phyloP scores from a whole-genome alignment of 1,140 invertebrate species.

The Aphelinus atriplicis region DNA sequence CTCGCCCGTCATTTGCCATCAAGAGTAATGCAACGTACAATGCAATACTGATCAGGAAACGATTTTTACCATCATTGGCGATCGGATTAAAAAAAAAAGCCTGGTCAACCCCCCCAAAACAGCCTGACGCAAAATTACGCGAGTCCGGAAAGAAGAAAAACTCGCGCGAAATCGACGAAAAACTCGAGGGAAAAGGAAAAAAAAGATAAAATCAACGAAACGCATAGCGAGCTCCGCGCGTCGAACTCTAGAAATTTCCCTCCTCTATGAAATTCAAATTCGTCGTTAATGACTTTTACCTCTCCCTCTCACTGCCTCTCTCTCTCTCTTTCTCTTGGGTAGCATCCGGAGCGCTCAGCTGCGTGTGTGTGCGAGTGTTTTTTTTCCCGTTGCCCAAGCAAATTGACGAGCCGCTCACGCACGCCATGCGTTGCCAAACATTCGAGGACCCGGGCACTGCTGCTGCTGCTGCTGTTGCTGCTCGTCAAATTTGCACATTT shows the following conservation, averaged over 20 bases:
- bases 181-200: too few relatives aligned
- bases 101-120: too few relatives aligned
- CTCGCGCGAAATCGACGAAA: too few relatives aligned
- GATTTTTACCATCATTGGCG: too few relatives aligned
- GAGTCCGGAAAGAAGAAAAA: too few relatives aligned
- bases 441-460: constrained; percentile 28
- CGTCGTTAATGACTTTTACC: neutral
- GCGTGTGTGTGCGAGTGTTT: neutral
- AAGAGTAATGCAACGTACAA: too few relatives aligned
- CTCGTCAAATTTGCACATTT: constrained; percentile 60
- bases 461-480: constrained; percentile 32
- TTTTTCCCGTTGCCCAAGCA: neutral
- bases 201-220: too few relatives aligned
- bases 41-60: too few relatives aligned
- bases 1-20: too few relatives aligned
- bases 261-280: neutral
- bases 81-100: too few relatives aligned
- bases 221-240: too few relatives aligned
- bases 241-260: neutral
- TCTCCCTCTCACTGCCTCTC: neutral
- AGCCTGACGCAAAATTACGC: neutral
- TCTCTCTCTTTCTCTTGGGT: neutral
- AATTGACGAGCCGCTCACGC: neutral
- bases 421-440: constrained; percentile 43
- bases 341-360: neutral